These are phyloP conservation scores for Orthosia incerta DNA, from an alignment of 2,888 invertebrate species.

Conservation along the genomic window DNA sequence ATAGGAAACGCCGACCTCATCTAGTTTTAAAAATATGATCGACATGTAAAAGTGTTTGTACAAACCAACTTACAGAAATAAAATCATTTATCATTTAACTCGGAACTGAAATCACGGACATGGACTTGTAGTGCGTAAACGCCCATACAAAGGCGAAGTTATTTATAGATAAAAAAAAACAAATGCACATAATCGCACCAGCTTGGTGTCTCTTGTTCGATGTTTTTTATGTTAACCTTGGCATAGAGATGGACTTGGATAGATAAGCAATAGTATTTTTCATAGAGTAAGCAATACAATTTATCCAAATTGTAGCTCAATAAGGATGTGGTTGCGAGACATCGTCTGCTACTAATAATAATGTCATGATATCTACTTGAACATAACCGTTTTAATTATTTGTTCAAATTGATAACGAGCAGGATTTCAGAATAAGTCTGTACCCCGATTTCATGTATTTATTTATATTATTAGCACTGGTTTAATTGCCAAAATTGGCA, in stretches of 20 bases:
- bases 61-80: too few species aligned
- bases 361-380: slow-evolving; percentile 10
- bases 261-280: background rate
- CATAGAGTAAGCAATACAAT: background rate
- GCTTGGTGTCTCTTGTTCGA: too few species aligned
- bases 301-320: slow-evolving; percentile 9
- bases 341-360: background rate
- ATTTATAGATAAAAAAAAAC: background rate
- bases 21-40: too few species aligned
- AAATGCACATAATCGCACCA: background rate
- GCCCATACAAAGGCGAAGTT: background rate
- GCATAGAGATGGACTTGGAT: background rate
- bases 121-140: too few species aligned
- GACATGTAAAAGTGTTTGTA: too few species aligned
- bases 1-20: too few species aligned
- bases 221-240: background rate
- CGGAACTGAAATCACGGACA: too few species aligned
- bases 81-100: too few species aligned
- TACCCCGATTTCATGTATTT: background rate
- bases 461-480: slow-evolving; percentile 11
- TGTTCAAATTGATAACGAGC: slow-evolving; percentile 7
- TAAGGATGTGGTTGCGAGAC: slow-evolving; percentile 7
- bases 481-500: background rate
- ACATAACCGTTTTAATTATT: slow-evolving; percentile 21
- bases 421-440: slow-evolving; percentile 19